Evolutionary conservation across 2,113 vertebrate genomes (phyloP).

Genomic region (Grallaria varia): DNA sequence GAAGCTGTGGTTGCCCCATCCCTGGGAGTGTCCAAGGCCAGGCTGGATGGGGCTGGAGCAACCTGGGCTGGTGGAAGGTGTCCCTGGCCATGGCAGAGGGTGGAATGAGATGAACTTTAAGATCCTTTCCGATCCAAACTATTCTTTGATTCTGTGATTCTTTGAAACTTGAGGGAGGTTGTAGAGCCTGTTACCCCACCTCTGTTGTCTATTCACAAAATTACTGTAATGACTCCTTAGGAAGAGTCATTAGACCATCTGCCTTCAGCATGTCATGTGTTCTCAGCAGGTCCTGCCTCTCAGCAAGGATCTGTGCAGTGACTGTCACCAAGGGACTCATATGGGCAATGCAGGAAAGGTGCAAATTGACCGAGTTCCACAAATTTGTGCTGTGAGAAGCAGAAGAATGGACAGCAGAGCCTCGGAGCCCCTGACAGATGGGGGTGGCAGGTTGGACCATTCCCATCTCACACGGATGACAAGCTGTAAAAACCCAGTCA

Average conservation of each 20-base stretch:
- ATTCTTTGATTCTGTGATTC: not conserved
- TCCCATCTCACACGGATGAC: not conserved
- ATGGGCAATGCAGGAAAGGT: not conserved
- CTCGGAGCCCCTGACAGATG: not conserved
- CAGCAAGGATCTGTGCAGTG: not conserved
- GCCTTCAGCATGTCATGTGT: not conserved
- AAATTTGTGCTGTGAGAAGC: not conserved
- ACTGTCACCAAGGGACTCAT: rapidly evolving
- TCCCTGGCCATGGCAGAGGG: not conserved
- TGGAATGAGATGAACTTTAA: rapidly evolving
- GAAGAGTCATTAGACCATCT: not conserved
- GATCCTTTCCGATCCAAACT: not conserved
- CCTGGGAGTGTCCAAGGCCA: not conserved
- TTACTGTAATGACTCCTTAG: not conserved
- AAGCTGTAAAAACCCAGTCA: not conserved
- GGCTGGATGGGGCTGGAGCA: rapidly evolving
- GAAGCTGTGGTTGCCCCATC: not conserved
- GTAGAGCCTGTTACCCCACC: not conserved
- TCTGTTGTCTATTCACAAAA: not conserved
- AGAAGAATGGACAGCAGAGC: not conserved
- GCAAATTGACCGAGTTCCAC: not conserved
- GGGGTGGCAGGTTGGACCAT: not conserved
- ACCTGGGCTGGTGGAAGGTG: rapidly evolving
- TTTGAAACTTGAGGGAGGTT: not conserved
- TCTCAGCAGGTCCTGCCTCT: not conserved